These are phyloP conservation scores for Macaca nemestrina DNA, from an alignment of 2,113 vertebrate species.

Conservation along the genomic window DNA sequence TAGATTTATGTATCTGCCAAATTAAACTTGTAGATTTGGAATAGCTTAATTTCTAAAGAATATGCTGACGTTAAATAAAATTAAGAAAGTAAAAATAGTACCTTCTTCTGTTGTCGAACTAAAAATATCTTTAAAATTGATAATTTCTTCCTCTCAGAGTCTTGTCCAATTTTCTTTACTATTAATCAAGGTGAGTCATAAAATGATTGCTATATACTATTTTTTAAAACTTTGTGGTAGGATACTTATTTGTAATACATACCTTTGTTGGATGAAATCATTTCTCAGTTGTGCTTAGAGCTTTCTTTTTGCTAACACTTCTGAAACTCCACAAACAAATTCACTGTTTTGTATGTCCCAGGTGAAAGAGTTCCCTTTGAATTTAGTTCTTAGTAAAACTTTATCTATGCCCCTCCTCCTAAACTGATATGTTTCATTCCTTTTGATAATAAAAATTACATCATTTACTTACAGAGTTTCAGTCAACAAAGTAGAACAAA, in stretches of 20 bases:
- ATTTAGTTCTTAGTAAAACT: not conserved
- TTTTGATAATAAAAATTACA: not conserved
- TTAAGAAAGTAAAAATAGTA: not conserved
- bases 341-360: not conserved
- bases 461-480: not conserved
- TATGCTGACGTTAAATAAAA: not conserved
- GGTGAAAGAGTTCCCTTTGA: not conserved
- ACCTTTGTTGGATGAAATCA: not conserved
- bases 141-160: not conserved
- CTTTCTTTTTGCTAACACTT: not conserved
- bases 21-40: not conserved
- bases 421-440: not conserved
- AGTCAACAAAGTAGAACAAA: not conserved
- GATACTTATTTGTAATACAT: not conserved
- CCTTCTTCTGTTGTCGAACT: not conserved
- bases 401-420: not conserved
- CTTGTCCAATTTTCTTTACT: not conserved
- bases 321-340: not conserved
- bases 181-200: not conserved
- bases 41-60: conserved; percentile 3
- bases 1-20: not conserved
- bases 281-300: not conserved
- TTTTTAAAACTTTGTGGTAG: not conserved
- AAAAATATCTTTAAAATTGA: not conserved
- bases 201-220: not conserved